Percentiles rank a stretch among this genome's conserved stretches.
Conservation (phyloP, 1,140 invertebrate species). For the Hylyphantes graminicola region DNA sequence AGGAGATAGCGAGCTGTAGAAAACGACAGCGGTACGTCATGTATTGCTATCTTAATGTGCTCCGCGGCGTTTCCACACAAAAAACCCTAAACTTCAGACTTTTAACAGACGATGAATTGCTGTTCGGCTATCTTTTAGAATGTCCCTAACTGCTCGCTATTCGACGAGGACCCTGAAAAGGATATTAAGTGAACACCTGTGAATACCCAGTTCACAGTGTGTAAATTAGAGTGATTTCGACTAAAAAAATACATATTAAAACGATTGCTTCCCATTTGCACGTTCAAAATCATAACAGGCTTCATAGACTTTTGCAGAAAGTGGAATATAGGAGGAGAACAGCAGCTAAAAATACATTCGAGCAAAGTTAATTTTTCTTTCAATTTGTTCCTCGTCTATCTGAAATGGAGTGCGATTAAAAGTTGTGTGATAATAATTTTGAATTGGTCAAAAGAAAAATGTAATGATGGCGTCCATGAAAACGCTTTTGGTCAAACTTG, state of each 20-base stretch:
- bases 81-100: conserved; percentile 46
- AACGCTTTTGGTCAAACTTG: too few relatives aligned
- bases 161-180: conserved; percentile 37
- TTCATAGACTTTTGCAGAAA: conserved; percentile 2
- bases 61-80: conserved; percentile 38
- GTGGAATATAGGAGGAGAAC: not conserved
- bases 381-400: not conserved
- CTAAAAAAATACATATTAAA: conserved; percentile 28
- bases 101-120: conserved; percentile 56
- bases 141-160: conserved; percentile 42
- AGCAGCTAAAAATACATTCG: conserved; percentile 28
- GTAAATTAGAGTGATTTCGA: conserved; percentile 47
- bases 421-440: not conserved
- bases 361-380: not conserved
- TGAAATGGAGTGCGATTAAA: not conserved
- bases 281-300: conserved; percentile 12
- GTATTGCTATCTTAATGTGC: conserved; percentile 56
- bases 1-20: not conserved
- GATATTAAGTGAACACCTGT: conserved; percentile 53
- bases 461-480: too few relatives aligned
- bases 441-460: too few relatives aligned
- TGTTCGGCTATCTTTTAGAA: conserved; percentile 32
- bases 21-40: conserved; percentile 22
- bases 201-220: conserved; percentile 41
- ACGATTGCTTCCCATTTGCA: not conserved